Conservation (phyloP, 2,113 vertebrate species). For the Heteronetta atricapilla region DNA sequence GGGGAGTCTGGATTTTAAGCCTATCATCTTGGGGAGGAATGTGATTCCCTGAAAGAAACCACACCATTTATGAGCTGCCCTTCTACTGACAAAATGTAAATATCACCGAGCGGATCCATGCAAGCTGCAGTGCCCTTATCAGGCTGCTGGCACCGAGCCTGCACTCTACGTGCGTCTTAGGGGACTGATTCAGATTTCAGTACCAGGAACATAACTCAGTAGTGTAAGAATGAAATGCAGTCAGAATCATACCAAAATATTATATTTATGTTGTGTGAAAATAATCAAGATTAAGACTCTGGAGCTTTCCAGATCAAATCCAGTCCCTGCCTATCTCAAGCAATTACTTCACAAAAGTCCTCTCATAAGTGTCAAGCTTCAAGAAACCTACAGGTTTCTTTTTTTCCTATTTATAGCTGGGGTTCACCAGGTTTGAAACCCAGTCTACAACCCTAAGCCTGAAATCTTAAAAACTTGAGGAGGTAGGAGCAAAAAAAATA, state of each 20-base stretch:
- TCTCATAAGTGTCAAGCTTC: neutral
- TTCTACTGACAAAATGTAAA: neutral
- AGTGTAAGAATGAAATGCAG: neutral
- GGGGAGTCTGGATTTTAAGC: neutral
- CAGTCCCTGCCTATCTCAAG: neutral
- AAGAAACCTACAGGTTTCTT: neutral
- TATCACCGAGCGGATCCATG: neutral
- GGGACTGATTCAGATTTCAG: neutral
- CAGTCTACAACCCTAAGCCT: neutral
- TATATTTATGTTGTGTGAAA: neutral
- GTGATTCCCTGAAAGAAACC: neutral
- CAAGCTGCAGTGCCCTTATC: neutral
- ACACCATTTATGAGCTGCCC: neutral
- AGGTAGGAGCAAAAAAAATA: neutral
- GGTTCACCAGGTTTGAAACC: neutral
- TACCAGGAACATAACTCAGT: neutral
- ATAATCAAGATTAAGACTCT: neutral
- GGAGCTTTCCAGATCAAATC: neutral
- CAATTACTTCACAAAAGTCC: neutral
- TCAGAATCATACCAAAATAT: neutral
- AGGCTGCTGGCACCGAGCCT: neutral
- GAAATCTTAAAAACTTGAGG: neutral
- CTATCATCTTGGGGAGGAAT: neutral
- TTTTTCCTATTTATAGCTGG: neutral
- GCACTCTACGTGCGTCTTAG: neutral